Evolutionary conservation across 2,888 invertebrate species (phyloP).

Genomic region (Lymantria monacha): DNA sequence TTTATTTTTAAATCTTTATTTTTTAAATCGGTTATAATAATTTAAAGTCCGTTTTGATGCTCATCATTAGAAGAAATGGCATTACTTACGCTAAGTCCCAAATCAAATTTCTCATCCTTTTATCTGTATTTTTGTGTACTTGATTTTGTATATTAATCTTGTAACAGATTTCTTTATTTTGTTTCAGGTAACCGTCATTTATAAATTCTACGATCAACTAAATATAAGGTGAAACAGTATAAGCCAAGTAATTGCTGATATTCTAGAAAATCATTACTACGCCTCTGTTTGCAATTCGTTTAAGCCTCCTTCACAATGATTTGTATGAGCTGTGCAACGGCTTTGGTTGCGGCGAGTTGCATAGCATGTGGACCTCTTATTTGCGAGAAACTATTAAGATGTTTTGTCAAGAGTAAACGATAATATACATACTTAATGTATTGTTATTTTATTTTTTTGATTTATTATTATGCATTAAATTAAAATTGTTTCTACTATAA

Average conservation of each 20-base stretch:
- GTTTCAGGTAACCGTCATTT: conserved; percentile 1
- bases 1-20: background rate
- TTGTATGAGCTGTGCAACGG: conserved; percentile 48
- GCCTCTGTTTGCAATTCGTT: background rate
- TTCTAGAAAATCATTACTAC: background rate
- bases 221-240: background rate
- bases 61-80: background rate
- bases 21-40: background rate
- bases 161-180: conserved; percentile 10
- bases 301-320: conserved; percentile 31
- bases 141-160: conserved; percentile 9
- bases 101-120: conserved; percentile 20
- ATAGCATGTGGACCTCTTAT: conserved; percentile 46
- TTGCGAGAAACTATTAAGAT: conserved; percentile 43
- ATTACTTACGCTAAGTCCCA: conserved; percentile 2
- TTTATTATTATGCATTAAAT: conserved; percentile 1
- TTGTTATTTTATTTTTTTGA: conserved; percentile 3
- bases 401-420: conserved; percentile 36
- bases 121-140: conserved; percentile 9
- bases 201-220: background rate
- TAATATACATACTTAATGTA: conserved; percentile 9
- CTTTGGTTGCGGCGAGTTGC: conserved; percentile 36
- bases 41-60: background rate
- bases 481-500: background rate
- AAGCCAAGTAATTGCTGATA: background rate